These are phyloP conservation scores for Dipodomys ordii DNA, from an alignment of 2,113 vertebrate genomes.

Conservation along the genomic window DNA sequence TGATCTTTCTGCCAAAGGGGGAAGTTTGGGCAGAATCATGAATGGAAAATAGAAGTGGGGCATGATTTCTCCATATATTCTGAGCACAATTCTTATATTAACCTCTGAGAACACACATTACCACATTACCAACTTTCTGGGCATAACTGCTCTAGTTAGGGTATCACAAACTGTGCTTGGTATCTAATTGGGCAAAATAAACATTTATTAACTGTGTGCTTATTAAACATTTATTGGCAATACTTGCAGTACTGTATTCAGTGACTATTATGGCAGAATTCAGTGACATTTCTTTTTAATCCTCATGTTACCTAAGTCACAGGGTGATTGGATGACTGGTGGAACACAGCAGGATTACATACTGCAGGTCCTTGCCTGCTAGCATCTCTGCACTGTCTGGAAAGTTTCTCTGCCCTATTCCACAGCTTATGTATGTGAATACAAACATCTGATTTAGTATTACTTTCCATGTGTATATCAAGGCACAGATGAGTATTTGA, in stretches of 20 bases:
- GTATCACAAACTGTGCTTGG: neutral
- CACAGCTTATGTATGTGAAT: neutral
- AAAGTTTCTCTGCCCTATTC: neutral
- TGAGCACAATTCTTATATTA: fast-evolving
- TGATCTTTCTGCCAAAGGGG: neutral
- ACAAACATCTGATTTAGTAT: neutral
- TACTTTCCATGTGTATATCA: slow-evolving; percentile 17
- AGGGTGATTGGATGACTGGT: fast-evolving
- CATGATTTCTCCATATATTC: fast-evolving
- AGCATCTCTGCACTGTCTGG: neutral
- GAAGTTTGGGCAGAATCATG: too few relatives aligned
- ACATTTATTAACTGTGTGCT: neutral
- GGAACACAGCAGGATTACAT: neutral
- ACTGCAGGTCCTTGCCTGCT: fast-evolving
- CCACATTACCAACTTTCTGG: neutral
- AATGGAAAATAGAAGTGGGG: neutral
- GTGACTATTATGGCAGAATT: neutral
- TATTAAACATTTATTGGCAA: neutral
- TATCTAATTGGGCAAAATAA: neutral
- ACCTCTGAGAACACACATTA: fast-evolving
- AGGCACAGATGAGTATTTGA: neutral
- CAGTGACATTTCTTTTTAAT: neutral
- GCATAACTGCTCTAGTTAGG: neutral
- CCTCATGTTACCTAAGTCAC: neutral
- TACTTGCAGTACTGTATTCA: neutral